phyloP scores from a whole-genome alignment of 1,140 invertebrate species.

The Drosophila truncata region DNA sequence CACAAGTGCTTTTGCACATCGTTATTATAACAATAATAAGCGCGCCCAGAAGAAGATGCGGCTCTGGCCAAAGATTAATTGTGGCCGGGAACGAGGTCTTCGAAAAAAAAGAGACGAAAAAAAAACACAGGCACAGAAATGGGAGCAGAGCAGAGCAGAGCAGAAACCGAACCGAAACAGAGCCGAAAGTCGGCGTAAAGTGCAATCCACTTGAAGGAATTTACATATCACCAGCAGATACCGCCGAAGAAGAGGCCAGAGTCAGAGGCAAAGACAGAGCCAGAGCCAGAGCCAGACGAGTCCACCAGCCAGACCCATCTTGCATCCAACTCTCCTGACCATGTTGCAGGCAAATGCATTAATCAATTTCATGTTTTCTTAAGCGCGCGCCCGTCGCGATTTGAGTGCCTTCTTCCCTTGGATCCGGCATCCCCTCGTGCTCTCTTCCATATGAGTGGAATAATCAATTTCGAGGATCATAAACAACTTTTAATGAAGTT shows the following conservation, averaged over 20 bases:
- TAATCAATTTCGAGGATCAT: conserved; percentile 85
- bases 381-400: conserved; percentile 79
- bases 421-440: background rate
- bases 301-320: conserved; percentile 5
- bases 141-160: conserved; percentile 53
- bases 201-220: conserved; percentile 84
- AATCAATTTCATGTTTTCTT: conserved; percentile 85
- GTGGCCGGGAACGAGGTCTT: conserved; percentile 66
- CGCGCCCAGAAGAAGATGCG: conserved; percentile 41
- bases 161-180: conserved; percentile 15
- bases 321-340: conserved; percentile 47
- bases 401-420: conserved; percentile 58
- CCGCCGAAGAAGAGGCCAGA: conserved; percentile 15
- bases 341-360: conserved; percentile 82
- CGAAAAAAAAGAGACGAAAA: conserved; percentile 1
- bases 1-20: conserved; percentile 85
- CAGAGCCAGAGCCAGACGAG: conserved; percentile 1
- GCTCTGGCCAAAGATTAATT: conserved; percentile 78
- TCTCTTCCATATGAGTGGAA: conserved; percentile 73
- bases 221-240: conserved; percentile 83
- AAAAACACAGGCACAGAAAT: conserved; percentile 49
- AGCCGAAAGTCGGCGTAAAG: conserved; percentile 70
- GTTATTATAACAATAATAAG: conserved; percentile 85
- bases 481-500: conserved; percentile 85
- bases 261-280: background rate